Conservation (phyloP, 1,140 invertebrate species). For the Magallana gigas region DNA sequence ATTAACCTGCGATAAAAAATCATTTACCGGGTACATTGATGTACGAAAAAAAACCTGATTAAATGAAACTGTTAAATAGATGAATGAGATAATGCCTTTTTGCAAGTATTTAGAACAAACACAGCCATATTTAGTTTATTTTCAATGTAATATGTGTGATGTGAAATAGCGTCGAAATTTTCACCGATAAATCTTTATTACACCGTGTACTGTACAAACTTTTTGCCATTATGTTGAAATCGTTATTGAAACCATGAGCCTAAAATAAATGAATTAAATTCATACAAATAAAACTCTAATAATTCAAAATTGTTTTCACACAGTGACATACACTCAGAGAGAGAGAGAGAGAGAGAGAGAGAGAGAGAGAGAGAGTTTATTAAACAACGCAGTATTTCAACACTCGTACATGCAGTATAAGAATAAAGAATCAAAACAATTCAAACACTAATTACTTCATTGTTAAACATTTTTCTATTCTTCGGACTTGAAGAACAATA, state of each 20-base stretch:
- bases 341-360: background rate
- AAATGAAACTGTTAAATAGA: too few species aligned
- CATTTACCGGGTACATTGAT: slow-evolving; percentile 1
- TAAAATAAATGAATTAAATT: background rate
- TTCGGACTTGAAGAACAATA: too few species aligned
- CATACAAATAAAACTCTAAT: background rate
- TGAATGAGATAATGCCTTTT: too few species aligned
- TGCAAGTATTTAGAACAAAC: background rate
- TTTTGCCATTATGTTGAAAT: background rate
- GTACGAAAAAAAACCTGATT: background rate
- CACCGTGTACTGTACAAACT: background rate
- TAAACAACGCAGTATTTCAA: too few species aligned
- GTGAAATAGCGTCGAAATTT: background rate
- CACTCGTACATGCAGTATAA: too few species aligned
- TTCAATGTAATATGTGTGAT: background rate
- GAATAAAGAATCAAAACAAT: too few species aligned
- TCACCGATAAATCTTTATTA: background rate
- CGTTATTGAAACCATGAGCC: background rate
- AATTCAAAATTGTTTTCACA: too few species aligned
- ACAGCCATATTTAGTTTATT: background rate
- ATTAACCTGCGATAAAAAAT: background rate
- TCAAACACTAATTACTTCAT: too few species aligned
- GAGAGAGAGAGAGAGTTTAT: too few species aligned
- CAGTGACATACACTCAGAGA: too few species aligned
- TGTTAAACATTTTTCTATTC: too few species aligned